A percentile compares a stretch with the other conserved stretches of the same genome.
These are phyloP conservation scores for Xiphorhynchus elegans DNA, from an alignment of 2,113 vertebrate species.

Conservation along the genomic window DNA sequence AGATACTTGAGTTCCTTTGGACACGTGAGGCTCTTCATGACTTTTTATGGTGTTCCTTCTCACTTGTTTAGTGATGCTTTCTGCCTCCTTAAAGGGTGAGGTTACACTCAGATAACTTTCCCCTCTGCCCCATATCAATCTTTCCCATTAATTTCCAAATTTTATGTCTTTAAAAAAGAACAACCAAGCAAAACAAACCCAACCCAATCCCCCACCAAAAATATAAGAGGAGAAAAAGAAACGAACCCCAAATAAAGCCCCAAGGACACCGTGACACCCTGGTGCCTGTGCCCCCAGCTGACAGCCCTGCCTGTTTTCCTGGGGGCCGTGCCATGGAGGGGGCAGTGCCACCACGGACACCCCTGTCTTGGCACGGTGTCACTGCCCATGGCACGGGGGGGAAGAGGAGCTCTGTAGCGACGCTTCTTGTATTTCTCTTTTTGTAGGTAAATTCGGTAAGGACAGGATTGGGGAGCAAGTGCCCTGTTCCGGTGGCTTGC, in stretches of 20 bases:
- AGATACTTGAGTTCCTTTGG: background rate
- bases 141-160: background rate
- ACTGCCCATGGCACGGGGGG: background rate
- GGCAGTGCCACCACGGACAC: fast-evolving
- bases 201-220: background rate
- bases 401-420: background rate
- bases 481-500: conserved; percentile 76
- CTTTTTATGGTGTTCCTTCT: background rate
- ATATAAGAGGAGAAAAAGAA: background rate
- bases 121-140: background rate
- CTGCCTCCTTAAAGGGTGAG: background rate
- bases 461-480: conserved; percentile 67
- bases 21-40: fast-evolving
- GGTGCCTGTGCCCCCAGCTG: background rate
- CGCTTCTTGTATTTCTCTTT: conserved; percentile 56
- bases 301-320: background rate
- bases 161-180: background rate
- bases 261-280: fast-evolving
- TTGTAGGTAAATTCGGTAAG: conserved; percentile 71
- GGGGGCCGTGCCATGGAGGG: fast-evolving
- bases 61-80: background rate
- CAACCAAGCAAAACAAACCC: no score
- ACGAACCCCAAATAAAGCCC: background rate
- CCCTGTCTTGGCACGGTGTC: fast-evolving
- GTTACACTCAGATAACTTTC: background rate